A percentile compares a stretch with the other conserved stretches of the same genome.
Evolutionary conservation across 2,888 invertebrate genomes (phyloP).

Genomic region (Dione vanillae): DNA sequence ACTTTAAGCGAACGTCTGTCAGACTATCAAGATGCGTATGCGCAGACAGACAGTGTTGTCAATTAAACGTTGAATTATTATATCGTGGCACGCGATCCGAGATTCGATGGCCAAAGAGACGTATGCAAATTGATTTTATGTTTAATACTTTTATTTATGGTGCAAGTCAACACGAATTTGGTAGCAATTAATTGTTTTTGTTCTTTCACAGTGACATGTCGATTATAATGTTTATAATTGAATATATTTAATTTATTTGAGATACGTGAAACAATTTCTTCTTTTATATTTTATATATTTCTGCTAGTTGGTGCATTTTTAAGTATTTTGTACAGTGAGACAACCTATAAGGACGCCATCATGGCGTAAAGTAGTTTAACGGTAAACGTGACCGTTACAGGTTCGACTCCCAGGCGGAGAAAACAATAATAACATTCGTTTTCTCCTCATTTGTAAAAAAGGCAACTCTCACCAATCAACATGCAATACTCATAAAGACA

Average conservation of each 20-base stretch:
- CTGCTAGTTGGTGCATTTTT: too few relatives aligned
- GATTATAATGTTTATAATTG: not conserved
- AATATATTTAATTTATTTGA: not conserved
- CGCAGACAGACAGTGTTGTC: constrained; percentile 58
- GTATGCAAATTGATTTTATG: constrained; percentile 49
- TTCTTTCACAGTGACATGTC: not conserved
- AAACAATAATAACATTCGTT: too few relatives aligned
- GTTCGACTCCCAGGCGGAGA: too few relatives aligned
- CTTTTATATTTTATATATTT: too few relatives aligned
- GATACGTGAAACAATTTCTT: not conserved
- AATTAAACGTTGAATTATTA: constrained; percentile 65
- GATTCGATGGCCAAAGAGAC: constrained; percentile 52
- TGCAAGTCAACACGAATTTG: constrained; percentile 16
- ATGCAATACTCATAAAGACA: too few relatives aligned
- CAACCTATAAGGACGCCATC: too few relatives aligned
- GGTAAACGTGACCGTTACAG: too few relatives aligned
- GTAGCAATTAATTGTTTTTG: constrained; percentile 17
- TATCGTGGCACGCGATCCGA: constrained; percentile 54
- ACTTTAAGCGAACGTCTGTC: constrained; percentile 40
- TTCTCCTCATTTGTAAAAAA: too few relatives aligned
- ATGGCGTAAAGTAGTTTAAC: too few relatives aligned
- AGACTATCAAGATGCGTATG: constrained; percentile 39
- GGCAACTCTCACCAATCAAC: too few relatives aligned
- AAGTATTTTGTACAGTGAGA: too few relatives aligned
- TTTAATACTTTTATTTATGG: constrained; percentile 33